Percentiles rank a stretch among this genome's conserved stretches.
Conservation (phyloP, 1,140 invertebrate species). For the Drosophila albomicans region DNA sequence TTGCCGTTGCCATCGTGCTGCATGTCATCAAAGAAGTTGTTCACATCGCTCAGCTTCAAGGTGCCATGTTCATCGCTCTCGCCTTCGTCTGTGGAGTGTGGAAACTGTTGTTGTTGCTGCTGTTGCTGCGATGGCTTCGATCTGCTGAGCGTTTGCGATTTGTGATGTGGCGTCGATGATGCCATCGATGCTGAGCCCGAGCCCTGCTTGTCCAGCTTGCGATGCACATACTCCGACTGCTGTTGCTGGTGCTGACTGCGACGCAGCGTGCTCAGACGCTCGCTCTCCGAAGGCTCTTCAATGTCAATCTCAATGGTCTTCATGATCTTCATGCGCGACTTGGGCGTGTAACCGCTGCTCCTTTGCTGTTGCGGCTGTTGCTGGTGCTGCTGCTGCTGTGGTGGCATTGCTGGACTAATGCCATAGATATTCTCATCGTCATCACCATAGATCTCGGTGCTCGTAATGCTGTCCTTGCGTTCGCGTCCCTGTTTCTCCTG, state of each 20-base stretch:
- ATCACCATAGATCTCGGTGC: constrained; percentile 75
- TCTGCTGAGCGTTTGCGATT: constrained; percentile 63
- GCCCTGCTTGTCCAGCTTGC: constrained; percentile 64
- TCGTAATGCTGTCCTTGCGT: constrained; percentile 80
- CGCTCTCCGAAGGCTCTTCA: constrained; percentile 75
- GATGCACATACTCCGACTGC: constrained; percentile 55
- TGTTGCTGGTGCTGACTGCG: constrained; percentile 42
- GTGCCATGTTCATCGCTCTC: constrained; percentile 83
- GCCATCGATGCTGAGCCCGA: constrained; percentile 39
- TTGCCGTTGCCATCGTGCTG: constrained; percentile 81
- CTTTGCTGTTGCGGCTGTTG: constrained; percentile 48
- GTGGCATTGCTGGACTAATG: constrained; percentile 61
- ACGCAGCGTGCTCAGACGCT: constrained; percentile 70
- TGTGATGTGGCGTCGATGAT: constrained; percentile 52
- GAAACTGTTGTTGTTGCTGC: constrained; percentile 64
- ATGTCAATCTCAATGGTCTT: constrained; percentile 84
- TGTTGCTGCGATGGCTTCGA: constrained; percentile 56
- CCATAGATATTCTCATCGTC: constrained; percentile 82
- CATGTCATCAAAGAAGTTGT: constrained; percentile 84
- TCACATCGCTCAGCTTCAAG: constrained; percentile 79
- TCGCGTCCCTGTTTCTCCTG: constrained; percentile 63
- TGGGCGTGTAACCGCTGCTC: constrained; percentile 74
- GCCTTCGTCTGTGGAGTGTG: constrained; percentile 73
- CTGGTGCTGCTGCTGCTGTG: constrained; percentile 48
- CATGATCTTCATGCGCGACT: constrained; percentile 84